A percentile compares a stretch with the other conserved stretches of the same genome.
phyloP scores from a whole-genome alignment of 2,888 invertebrate genomes.

The Drosophila differens region DNA sequence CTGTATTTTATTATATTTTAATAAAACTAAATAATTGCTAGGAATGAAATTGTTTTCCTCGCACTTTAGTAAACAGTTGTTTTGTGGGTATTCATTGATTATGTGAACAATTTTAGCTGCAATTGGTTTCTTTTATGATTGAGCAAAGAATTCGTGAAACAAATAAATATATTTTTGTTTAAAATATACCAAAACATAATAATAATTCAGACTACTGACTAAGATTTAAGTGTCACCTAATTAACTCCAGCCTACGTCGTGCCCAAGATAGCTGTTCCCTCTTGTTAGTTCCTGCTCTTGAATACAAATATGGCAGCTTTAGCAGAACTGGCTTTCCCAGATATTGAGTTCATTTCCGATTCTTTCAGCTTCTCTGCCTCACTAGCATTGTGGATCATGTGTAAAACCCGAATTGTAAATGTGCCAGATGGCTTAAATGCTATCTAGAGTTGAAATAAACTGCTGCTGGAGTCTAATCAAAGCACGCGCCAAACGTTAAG shows the following conservation, averaged over 20 bases:
- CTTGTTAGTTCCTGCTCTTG: too few species aligned
- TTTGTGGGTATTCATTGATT: neutral
- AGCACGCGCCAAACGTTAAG: conserved; percentile 65
- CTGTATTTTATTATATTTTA: neutral
- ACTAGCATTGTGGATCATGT: neutral
- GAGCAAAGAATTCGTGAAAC: too few species aligned
- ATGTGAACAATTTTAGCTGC: neutral
- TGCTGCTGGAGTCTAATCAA: conserved; percentile 37
- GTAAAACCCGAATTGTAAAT: neutral
- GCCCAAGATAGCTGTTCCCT: too few species aligned
- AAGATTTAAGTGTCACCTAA: neutral
- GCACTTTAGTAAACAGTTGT: neutral
- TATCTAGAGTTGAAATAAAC: conserved; percentile 1
- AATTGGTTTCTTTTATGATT: neutral
- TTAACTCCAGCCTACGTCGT: too few species aligned
- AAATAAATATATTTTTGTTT: neutral
- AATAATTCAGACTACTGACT: neutral
- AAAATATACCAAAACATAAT: neutral
- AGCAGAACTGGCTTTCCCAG: neutral
- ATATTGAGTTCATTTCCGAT: neutral
- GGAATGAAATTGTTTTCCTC: neutral
- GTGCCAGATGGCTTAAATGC: conserved; percentile 2
- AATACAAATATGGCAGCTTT: too few species aligned
- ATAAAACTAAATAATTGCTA: neutral
- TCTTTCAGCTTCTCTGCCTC: neutral